Conservation (phyloP, 2,888 invertebrate genomes). For the Drepanosiphum platanoidis region DNA sequence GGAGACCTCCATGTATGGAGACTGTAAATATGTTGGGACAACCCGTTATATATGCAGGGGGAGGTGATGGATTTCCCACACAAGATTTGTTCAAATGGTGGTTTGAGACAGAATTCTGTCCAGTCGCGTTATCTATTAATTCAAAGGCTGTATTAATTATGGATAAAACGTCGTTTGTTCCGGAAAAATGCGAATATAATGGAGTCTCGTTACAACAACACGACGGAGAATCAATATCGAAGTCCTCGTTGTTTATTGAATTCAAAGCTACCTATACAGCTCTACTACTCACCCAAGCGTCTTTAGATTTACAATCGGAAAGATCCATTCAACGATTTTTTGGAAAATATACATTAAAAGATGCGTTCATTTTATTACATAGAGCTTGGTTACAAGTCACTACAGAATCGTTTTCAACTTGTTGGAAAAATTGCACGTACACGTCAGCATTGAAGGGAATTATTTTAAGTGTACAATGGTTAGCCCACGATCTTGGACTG, state of each 20-base stretch:
- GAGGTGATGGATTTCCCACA: constrained; percentile 68
- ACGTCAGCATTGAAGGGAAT: constrained; percentile 39
- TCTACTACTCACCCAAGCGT: constrained; percentile 65
- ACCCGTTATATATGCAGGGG: constrained; percentile 70
- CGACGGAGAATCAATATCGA: constrained; percentile 67
- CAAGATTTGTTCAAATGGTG: constrained; percentile 69
- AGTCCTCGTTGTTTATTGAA: constrained; percentile 68
- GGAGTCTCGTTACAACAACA: constrained; percentile 61
- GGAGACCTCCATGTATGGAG: constrained; percentile 68
- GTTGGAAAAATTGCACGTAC: constrained; percentile 66
- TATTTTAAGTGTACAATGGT: constrained; percentile 65
- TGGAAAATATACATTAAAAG: constrained; percentile 67
- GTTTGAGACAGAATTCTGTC: constrained; percentile 69
- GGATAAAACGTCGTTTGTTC: constrained; percentile 67
- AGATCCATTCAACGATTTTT: constrained; percentile 65
- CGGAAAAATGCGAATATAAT: constrained; percentile 63
- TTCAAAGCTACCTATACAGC: constrained; percentile 67
- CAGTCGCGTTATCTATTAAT: constrained; percentile 69
- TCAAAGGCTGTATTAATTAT: constrained; percentile 68
- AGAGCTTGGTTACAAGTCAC: constrained; percentile 68
- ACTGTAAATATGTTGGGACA: constrained; percentile 70
- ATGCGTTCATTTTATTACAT: constrained; percentile 69
- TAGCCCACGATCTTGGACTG: constrained; percentile 66
- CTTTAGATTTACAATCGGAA: constrained; percentile 64
- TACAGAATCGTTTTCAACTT: constrained; percentile 68